Evolutionary conservation across 2,113 vertebrate genomes (phyloP), one percentile per base, ranked within the genome.

Genomic region (Hystrix brachyura): DNA sequence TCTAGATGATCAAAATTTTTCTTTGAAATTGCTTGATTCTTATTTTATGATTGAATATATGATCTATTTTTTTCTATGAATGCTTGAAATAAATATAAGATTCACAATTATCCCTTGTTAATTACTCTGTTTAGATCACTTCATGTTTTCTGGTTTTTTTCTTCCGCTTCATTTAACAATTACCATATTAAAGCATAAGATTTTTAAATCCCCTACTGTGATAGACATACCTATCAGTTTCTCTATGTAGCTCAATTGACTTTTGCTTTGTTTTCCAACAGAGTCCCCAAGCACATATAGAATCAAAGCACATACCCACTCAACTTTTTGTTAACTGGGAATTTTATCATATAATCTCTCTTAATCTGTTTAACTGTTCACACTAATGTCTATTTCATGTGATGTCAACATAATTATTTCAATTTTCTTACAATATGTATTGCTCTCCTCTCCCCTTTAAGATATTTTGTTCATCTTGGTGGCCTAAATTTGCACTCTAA

Each of bases 291-390:
- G 18, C 19, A 69, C 13, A 48, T n/a, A 14, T n/a, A 57, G 57
- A n/a, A 13, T 46, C n/a, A 81, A 48, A 1, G 59, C 13, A 59
- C n/a, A 71, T 34, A 43, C 46, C 79, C 1, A 65, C 18, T 64
- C 43, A 64, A 67, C 51, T 67, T 57, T 65, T 51, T 83, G n/a
- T 69, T 81, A 78, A 46, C 32, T 91, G 88, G 51, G 90, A 74
- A 76, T 46, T 43, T 83, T 78, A n/a, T 65, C 11, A 57, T 82
- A 65, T 53, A 69, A 46, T 85, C 51, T 60, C 21, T 27, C 60
- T 83, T 84, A 29, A n/a, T 87, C n/a, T 89, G 64, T 59, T 81
- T 89, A 94, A 48, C 13, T 80, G 9, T 76, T 92, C 94, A 62
- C 69, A 11, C 81, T 76, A 55, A 80, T 69, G 59, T 46, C 17